These are phyloP conservation scores for human DNA, from an alignment of 2,113 vertebrate species.

Conservation along the genomic window DNA sequence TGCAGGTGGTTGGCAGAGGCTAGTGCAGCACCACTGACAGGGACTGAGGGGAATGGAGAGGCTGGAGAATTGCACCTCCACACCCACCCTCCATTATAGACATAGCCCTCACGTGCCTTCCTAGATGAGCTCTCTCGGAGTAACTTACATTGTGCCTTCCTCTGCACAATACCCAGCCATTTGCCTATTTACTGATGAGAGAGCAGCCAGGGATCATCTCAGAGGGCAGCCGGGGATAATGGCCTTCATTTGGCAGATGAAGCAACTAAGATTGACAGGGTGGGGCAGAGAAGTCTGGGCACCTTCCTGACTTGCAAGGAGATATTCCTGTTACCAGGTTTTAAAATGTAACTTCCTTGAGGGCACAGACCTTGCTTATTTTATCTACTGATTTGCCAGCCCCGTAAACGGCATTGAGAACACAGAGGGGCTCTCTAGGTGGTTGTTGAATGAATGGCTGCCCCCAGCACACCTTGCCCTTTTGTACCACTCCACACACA, in stretches of 20 bases:
- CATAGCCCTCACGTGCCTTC: neutral
- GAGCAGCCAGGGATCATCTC: neutral
- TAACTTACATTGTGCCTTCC: neutral
- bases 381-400: neutral
- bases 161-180: neutral
- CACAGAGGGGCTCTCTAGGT: too few relatives aligned
- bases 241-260: neutral
- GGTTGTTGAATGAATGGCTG: neutral
- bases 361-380: neutral
- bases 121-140: neutral
- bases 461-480: neutral
- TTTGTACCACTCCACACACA: neutral
- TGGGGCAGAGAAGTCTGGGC: neutral
- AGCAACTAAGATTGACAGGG: neutral
- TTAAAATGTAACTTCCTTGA: neutral
- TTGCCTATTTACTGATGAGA: neutral
- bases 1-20: neutral
- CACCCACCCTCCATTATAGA: neutral
- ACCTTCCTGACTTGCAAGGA: neutral
- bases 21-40: neutral
- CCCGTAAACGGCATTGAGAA: neutral
- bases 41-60: neutral
- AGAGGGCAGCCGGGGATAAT: neutral
- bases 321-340: neutral
- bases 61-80: neutral